Evolutionary conservation across 2,888 invertebrate genomes (phyloP).

Genomic region (Amaurobius ferox): DNA sequence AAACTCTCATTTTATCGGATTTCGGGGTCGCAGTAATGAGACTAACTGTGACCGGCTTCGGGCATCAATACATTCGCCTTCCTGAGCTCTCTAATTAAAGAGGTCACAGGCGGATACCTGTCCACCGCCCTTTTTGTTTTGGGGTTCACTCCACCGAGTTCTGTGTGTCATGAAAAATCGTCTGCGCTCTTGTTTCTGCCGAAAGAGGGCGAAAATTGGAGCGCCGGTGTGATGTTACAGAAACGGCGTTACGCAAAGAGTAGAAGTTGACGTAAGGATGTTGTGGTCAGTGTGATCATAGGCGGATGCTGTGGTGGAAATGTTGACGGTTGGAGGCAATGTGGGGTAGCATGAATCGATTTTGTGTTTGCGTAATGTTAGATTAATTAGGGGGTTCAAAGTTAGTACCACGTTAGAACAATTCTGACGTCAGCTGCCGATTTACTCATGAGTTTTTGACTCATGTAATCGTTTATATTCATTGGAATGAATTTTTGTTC

Average conservation of each 20-base stretch:
- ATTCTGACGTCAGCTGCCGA: too few relatives aligned
- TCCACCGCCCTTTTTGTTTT: conserved; percentile 13
- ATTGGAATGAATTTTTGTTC: too few relatives aligned
- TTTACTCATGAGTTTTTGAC: too few relatives aligned
- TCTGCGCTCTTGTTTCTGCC: background rate
- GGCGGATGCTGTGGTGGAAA: too few relatives aligned
- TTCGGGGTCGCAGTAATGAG: background rate
- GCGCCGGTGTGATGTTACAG: background rate
- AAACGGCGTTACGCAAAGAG: background rate
- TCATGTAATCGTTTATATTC: too few relatives aligned
- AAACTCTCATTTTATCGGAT: background rate
- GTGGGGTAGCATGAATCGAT: too few relatives aligned
- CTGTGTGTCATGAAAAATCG: too few relatives aligned
- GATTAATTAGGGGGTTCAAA: too few relatives aligned
- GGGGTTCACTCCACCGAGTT: background rate
- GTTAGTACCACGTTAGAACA: too few relatives aligned
- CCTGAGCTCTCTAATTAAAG: conserved; percentile 1
- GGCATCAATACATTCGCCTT: background rate
- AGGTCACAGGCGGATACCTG: background rate
- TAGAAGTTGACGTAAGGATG: background rate
- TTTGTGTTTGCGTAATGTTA: too few relatives aligned
- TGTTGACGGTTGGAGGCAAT: too few relatives aligned
- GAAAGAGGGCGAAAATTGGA: background rate
- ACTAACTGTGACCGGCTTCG: background rate
- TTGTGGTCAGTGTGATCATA: too few relatives aligned